Evolutionary conservation across 2,888 invertebrate genomes (phyloP), one percentile per base, ranked within the genome.

Genomic region (Apodemia zela): DNA sequence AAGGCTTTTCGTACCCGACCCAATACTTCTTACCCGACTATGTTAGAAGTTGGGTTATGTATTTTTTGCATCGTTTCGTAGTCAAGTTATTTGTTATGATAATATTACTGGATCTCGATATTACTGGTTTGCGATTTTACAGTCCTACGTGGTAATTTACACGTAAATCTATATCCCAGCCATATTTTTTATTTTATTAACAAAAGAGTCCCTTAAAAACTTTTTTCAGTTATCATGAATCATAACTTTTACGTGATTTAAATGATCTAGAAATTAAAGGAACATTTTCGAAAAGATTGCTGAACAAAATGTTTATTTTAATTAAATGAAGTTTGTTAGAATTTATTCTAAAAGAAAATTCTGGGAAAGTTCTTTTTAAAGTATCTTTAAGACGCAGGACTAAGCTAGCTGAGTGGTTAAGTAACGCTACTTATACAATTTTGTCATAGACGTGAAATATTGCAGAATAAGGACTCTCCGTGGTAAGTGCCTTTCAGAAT

Each of bases 271-370:
- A 25, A 21, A 25, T 54, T 51, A 10, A 18, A 13, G 10, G 5
- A 21, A 13, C 7, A 21, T 11, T 11, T 51, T 51, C 11, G 17
- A 51, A 51, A 54, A 25, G 18, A 21, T 25, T 13, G 33, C 33
- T 8, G 1, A 10, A 10, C 1, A 33, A 10, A 33, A 10, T 33
- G 1, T 33, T 33, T 10, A 33, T 33, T 54, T 54, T 54, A 54
- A 54, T 54, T 54, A 54, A 54, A 21, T 54, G 25, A 25, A 54
- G 25, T 54, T 54, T 54, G 0, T 54, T 25, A 54, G 54, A 54
- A 54, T 54, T 54, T 25, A 21, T 21, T 21, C 54, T 3, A 21
- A 54, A 54, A 25, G 13, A 54, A 54, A 54, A 25, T 25, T 25
- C 54, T 2, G 25, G 21, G 15, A 54, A 54, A 54, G 51, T 15